Evolutionary conservation across 2,113 vertebrate genomes (phyloP), one percentile per base, ranked within the genome.

Genomic region (Halcyon malimbica): DNA sequence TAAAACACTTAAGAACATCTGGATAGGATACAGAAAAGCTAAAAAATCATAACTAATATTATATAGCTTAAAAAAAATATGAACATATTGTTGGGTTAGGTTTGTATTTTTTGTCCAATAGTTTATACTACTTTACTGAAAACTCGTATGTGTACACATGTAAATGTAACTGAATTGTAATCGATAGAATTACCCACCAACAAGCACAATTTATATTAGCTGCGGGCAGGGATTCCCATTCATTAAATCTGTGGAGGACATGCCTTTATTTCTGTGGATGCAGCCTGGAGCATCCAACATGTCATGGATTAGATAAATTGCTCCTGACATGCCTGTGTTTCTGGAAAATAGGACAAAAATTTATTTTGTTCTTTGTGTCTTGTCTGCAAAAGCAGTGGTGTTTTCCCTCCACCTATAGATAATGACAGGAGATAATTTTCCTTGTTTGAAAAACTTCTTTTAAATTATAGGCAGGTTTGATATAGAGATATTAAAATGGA

Each of bases 221-320:
- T 57, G 64, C 67, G 35, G 95, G 92, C 90, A 94, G 95, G 90
- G 91, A 95, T 95, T 95, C 94, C 96, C 92, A 90, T 92, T 94
- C 92, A 89, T 86, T 96, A 70, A 92, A 86, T 84, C 51, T 69
- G 83, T 64, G 56, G 90, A 94, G 96, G 83, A 94, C 90, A 81
- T 87, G 92, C 88, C 95, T 96, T 95, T 90, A 78, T 92, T 93
- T 93, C 57, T 0, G 0, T 82, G 69, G 69, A 95, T 92, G 62
- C 67, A 89, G 92, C 90, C 94, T 84, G 89, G 37, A 97, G 94
- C 90, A 64, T 60, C 83, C 60, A 84, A 16, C 60, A 60, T 95
- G 89, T 94, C 87, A 87, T 64, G 70, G 53, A 64, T 89, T 87
- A 89, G 69, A 89, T 64, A 92, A 94, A 95, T 92, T 76, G 31